These are phyloP conservation scores for Sterrhoptilus dennistouni DNA, from an alignment of 2,113 vertebrate species.

Conservation along the genomic window DNA sequence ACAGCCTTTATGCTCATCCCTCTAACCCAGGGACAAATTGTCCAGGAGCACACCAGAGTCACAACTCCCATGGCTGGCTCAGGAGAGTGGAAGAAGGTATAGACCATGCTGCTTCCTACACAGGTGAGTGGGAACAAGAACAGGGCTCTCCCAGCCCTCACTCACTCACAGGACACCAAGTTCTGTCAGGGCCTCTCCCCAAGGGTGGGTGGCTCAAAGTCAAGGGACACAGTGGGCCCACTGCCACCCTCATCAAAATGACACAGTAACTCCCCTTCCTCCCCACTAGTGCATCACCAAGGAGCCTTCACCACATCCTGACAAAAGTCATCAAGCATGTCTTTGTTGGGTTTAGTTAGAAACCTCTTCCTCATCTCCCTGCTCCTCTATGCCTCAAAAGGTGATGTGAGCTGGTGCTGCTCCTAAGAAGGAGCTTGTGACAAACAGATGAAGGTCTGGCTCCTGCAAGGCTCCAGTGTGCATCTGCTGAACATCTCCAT, in stretches of 20 bases:
- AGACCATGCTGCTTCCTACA: neutral
- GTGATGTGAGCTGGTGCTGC: neutral
- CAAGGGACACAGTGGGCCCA: neutral
- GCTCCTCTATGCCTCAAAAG: neutral
- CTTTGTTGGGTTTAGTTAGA: neutral
- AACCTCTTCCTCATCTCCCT: neutral
- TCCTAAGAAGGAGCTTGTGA: neutral
- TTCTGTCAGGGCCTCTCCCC: neutral
- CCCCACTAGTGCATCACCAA: neutral
- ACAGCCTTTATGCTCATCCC: neutral
- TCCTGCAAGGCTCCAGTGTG: neutral
- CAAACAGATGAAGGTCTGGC: neutral
- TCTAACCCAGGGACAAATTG: neutral
- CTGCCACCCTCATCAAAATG: neutral
- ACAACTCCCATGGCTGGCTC: rapidly evolving
- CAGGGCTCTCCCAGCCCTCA: rapidly evolving
- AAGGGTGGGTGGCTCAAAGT: neutral
- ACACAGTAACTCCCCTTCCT: neutral
- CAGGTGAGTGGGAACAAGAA: neutral
- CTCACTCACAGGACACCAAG: rapidly evolving
- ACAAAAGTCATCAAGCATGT: neutral
- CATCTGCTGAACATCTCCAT: neutral
- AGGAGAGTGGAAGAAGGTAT: neutral
- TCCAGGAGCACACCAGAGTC: neutral
- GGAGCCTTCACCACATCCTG: neutral